phyloP scores from a whole-genome alignment of 1,140 invertebrate species.

The Macrostomum lignano region DNA sequence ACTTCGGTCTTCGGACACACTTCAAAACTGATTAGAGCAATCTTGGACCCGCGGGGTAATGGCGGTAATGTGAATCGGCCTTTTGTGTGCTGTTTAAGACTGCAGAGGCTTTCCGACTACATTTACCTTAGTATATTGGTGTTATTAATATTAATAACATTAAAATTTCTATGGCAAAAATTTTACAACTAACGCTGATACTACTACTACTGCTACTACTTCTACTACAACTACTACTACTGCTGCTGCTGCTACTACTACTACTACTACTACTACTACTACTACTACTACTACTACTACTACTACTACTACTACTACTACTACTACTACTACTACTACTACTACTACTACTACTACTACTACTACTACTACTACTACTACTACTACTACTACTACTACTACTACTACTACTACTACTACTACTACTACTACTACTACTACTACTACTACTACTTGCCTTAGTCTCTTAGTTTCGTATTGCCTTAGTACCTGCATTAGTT shows the following conservation, averaged over 20 bases:
- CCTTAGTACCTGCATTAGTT: no score
- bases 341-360: constrained; percentile 5
- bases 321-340: constrained; percentile 5
- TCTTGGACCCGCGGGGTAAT: no score
- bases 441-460: constrained; percentile 5
- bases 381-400: constrained; percentile 5
- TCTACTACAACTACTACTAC: constrained; percentile 5
- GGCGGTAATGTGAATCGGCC: no score
- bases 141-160: no score
- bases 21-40: no score
- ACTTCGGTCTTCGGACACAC: no score
- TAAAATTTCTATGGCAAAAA: not conserved
- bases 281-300: constrained; percentile 6
- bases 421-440: constrained; percentile 4
- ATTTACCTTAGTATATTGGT: no score
- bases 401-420: constrained; percentile 4
- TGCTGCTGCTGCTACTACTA: not conserved
- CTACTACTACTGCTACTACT: constrained; percentile 4
- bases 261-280: constrained; percentile 5
- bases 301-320: constrained; percentile 6
- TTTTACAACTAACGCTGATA: constrained; percentile 3
- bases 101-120: no score
- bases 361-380: constrained; percentile 5
- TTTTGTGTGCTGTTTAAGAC: no score
- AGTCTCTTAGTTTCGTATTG: no score